Conservation (phyloP, 2,797 vertebrate genomes). For the Margarornis squamiger region DNA sequence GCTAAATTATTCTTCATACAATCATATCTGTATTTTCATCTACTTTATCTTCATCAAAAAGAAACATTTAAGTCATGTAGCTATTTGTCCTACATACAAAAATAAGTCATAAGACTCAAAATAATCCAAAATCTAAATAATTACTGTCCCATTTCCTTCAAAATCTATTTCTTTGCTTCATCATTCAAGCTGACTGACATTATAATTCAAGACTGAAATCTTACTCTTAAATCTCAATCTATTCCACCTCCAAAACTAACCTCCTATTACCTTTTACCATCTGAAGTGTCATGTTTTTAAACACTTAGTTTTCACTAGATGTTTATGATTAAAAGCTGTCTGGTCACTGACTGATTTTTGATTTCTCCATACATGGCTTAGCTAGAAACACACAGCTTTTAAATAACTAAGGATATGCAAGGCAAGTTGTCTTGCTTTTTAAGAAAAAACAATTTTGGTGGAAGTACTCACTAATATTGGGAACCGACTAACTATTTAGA, state of each 20-base stretch:
- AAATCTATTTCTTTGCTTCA: neutral
- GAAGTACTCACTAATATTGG: neutral
- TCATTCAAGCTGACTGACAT: neutral
- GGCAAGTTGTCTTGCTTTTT: neutral
- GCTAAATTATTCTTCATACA: neutral
- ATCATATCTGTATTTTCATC: neutral
- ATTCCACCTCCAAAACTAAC: neutral
- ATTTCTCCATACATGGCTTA: neutral
- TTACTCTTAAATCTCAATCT: neutral
- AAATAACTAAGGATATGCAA: neutral
- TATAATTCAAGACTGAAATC: neutral
- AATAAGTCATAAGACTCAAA: neutral
- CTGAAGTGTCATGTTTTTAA: neutral
- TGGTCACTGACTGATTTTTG: neutral
- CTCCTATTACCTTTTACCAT: neutral
- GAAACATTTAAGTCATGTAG: neutral
- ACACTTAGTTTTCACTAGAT: neutral
- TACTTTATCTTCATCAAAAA: neutral
- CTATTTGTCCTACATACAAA: neutral
- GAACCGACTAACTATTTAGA: neutral
- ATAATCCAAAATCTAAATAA: neutral
- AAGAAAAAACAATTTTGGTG: neutral
- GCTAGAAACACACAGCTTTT: neutral
- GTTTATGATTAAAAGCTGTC: neutral
- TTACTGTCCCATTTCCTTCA: neutral